Percentiles rank a stretch among this genome's conserved stretches.
These are phyloP conservation scores for Nomada lathburiana DNA, from an alignment of 2,888 invertebrate species.

Conservation along the genomic window DNA sequence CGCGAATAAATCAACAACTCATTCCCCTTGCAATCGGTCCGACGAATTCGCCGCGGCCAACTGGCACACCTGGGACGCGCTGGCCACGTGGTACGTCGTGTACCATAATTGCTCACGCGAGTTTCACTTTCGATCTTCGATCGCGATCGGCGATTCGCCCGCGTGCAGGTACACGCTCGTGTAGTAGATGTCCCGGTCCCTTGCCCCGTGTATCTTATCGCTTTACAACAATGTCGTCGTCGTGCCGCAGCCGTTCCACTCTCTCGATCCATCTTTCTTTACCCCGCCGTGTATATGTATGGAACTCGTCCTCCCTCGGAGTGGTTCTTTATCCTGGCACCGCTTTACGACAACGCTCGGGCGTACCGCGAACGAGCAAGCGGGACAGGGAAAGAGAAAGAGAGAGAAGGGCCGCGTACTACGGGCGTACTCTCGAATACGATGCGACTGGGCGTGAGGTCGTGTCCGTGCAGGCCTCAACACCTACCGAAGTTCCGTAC, in stretches of 20 bases:
- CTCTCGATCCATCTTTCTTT: slow-evolving; percentile 24
- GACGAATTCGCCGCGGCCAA: background rate
- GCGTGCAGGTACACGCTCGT: slow-evolving; percentile 29
- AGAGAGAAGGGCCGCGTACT: slow-evolving; percentile 30
- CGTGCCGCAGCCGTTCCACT: background rate
- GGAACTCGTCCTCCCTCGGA: background rate
- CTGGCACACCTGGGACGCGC: background rate
- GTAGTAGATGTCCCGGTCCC: slow-evolving; percentile 59
- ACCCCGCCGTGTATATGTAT: background rate
- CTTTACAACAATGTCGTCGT: slow-evolving; percentile 62
- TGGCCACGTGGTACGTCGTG: background rate
- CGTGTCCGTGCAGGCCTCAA: slow-evolving; percentile 63
- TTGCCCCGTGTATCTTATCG: slow-evolving; percentile 76
- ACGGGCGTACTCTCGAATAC: slow-evolving; percentile 40
- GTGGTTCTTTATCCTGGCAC: slow-evolving; percentile 47
- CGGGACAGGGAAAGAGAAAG: background rate
- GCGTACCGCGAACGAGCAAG: slow-evolving; percentile 31
- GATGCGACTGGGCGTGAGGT: slow-evolving; percentile 48
- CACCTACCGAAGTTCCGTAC: slow-evolving; percentile 72
- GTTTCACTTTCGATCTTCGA: slow-evolving; percentile 76
- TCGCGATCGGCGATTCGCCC: slow-evolving; percentile 70
- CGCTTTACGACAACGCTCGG: slow-evolving; percentile 44
- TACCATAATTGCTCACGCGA: slow-evolving; percentile 62
- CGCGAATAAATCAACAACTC: background rate
- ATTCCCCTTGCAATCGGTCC: background rate